These are phyloP conservation scores for Tetragonula clypearis DNA, from an alignment of 1,140 invertebrate genomes.

Conservation along the genomic window DNA sequence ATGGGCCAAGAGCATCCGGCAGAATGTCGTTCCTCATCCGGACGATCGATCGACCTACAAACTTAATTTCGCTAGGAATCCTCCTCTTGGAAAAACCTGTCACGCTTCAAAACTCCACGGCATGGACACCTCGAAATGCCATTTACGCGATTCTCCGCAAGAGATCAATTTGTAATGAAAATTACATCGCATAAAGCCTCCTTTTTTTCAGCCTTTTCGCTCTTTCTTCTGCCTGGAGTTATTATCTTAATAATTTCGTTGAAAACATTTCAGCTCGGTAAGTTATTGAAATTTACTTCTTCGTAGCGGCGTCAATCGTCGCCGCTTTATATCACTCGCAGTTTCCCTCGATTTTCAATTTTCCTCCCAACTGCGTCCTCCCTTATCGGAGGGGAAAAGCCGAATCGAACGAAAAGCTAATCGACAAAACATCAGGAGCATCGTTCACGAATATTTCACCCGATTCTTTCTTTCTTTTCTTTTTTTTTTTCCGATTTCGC, in stretches of 20 bases:
- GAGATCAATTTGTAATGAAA: too few species aligned
- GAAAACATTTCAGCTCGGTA: too few species aligned
- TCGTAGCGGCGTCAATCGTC: neutral
- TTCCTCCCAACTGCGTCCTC: neutral
- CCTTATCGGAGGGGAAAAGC: neutral
- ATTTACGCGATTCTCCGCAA: neutral
- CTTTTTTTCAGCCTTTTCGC: too few species aligned
- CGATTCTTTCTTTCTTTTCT: neutral
- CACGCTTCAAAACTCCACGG: neutral
- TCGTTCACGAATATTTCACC: neutral
- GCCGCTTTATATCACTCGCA: neutral
- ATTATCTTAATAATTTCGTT: too few species aligned
- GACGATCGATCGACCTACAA: constrained; percentile 50
- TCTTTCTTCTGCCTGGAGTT: too few species aligned
- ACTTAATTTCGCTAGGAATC: constrained; percentile 37
- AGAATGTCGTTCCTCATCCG: constrained; percentile 39
- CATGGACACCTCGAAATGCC: neutral
- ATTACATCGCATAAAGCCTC: too few species aligned
- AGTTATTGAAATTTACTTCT: neutral
- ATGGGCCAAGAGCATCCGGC: constrained; percentile 48
- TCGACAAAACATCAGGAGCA: neutral
- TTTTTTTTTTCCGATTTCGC: neutral
- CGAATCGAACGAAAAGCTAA: neutral
- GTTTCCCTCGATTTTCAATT: neutral
- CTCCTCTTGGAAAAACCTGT: neutral